These are phyloP conservation scores for Andrena hattorfiana DNA, from an alignment of 2,888 invertebrate species.

Conservation along the genomic window DNA sequence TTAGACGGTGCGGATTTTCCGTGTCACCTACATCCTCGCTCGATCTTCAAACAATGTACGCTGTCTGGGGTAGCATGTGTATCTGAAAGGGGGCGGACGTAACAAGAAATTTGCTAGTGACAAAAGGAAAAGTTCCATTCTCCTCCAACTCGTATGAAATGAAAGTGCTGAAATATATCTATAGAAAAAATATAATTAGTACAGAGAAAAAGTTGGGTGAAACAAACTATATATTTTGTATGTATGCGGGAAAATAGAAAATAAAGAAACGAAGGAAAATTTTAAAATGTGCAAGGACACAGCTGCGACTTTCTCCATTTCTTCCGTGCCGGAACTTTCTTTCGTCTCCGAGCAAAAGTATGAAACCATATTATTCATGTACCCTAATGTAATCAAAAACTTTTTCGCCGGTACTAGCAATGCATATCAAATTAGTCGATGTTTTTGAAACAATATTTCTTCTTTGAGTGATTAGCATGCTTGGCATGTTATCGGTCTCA, in stretches of 20 bases:
- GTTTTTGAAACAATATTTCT: not conserved
- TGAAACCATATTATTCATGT: not conserved
- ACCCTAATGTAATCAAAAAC: not conserved
- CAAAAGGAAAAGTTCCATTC: not conserved
- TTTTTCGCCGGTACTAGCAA: not conserved
- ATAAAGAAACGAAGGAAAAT: not conserved
- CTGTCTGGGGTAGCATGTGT: not conserved
- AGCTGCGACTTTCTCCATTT: conserved; percentile 25
- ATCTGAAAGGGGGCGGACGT: not conserved
- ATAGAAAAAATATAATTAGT: not conserved
- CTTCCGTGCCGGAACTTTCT: not conserved
- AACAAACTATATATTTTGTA: too few species aligned
- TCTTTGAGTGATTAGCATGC: not conserved
- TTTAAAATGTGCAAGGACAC: not conserved
- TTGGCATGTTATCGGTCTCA: not conserved
- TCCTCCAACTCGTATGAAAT: not conserved
- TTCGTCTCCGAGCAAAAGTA: not conserved
- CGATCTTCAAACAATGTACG: not conserved
- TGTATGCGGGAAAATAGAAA: not conserved
- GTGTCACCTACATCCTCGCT: conserved; percentile 7
- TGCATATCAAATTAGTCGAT: not conserved
- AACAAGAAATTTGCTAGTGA: conserved; percentile 9
- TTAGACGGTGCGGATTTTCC: not conserved
- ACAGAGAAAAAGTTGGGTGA: not conserved
- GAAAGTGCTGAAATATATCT: not conserved